Percentiles rank a stretch among this genome's conserved stretches.
phyloP scores from a whole-genome alignment of 2,797 vertebrate genomes.

The Phrynocephalus vlangalii region DNA sequence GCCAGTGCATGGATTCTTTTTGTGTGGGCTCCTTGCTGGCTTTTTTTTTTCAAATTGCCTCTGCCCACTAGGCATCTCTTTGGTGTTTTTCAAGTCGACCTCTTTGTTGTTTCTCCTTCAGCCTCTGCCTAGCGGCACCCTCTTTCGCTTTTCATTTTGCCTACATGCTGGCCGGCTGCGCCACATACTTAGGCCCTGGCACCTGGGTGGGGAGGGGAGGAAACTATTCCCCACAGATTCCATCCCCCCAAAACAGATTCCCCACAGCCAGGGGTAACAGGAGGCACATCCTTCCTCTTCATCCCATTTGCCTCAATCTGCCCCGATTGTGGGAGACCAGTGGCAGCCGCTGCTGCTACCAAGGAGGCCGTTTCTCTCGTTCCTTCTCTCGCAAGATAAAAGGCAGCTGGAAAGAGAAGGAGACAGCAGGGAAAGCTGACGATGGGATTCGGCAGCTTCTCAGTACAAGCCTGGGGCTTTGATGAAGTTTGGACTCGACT shows the following conservation, averaged over 20 bases:
- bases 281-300: not conserved
- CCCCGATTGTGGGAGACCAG: not conserved
- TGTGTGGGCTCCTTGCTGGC: not conserved
- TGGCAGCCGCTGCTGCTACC: no score
- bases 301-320: not conserved
- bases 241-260: not conserved
- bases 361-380: not conserved
- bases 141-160: conserved; percentile 3
- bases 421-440: no score
- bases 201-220: not conserved
- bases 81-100: not conserved
- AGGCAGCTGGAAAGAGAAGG: not conserved
- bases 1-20: not conserved
- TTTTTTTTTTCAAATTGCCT: conserved; percentile 35
- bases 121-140: not conserved
- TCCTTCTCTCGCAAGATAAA: not conserved
- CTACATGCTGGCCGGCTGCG: conserved; percentile 10
- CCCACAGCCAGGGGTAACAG: not conserved
- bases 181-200: rapidly evolving
- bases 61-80: conserved; percentile 4
- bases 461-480: not conserved
- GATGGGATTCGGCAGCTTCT: not conserved
- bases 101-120: conserved; percentile 36
- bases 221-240: not conserved
- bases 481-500: not conserved